phyloP scores from a whole-genome alignment of 2,888 invertebrate genomes.

The Cheilosia variabilis region DNA sequence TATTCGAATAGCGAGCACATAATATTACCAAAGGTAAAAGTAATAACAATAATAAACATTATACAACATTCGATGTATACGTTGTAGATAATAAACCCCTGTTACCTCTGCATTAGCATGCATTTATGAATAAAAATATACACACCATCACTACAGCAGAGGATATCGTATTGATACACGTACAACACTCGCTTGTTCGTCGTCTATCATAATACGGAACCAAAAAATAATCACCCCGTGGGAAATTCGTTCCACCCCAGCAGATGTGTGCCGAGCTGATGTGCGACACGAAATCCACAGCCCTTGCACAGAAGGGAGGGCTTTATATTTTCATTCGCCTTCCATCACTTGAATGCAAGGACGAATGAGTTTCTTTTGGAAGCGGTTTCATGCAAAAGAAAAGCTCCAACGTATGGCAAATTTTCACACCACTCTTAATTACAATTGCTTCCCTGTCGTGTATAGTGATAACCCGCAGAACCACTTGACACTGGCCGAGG shows the following conservation, averaged over 20 bases:
- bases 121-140: conserved; percentile 38
- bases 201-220: conserved; percentile 57
- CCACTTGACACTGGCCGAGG: conserved; percentile 61
- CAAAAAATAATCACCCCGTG: conserved; percentile 82
- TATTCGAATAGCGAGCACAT: conserved; percentile 5
- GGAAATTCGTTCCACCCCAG: conserved; percentile 81
- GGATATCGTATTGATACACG: not conserved
- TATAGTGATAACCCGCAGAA: conserved; percentile 74
- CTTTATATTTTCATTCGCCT: conserved; percentile 16
- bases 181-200: not conserved
- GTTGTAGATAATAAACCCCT: conserved; percentile 48
- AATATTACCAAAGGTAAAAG: conserved; percentile 31
- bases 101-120: conserved; percentile 25
- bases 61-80: conserved; percentile 53
- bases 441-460: conserved; percentile 10
- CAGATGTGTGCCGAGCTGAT: conserved; percentile 79
- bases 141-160: conserved; percentile 1
- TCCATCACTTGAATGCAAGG: conserved; percentile 20
- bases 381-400: conserved; percentile 21
- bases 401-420: conserved; percentile 81
- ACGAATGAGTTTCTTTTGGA: conserved; percentile 11
- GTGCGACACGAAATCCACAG: conserved; percentile 39
- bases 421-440: conserved; percentile 81
- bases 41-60: conserved; percentile 44
- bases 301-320: conserved; percentile 17